These are phyloP conservation scores for Plectus sambesii DNA, from an alignment of 1,140 invertebrate species.

Conservation along the genomic window DNA sequence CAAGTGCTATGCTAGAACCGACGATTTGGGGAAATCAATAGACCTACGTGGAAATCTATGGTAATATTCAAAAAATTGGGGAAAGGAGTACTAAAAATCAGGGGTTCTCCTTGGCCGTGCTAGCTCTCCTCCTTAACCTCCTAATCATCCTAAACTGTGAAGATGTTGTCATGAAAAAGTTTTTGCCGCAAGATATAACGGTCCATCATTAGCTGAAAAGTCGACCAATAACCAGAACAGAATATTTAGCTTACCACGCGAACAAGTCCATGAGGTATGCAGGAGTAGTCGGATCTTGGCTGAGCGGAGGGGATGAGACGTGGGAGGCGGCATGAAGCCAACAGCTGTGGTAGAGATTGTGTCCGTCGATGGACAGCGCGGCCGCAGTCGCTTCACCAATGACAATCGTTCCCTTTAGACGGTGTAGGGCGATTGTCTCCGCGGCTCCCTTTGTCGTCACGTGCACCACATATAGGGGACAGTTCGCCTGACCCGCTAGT, in stretches of 20 bases:
- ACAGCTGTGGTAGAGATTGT: slow-evolving; percentile 62
- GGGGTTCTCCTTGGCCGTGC: too few species aligned
- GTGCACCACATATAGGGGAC: slow-evolving; percentile 88
- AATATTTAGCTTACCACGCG: slow-evolving; percentile 71
- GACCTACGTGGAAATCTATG: too few species aligned
- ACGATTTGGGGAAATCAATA: too few species aligned
- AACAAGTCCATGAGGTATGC: slow-evolving; percentile 68
- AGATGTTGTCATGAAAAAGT: too few species aligned
- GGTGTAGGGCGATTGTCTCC: slow-evolving; percentile 60
- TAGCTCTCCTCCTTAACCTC: too few species aligned
- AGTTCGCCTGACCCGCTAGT: slow-evolving; percentile 76
- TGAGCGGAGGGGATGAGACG: slow-evolving; percentile 76
- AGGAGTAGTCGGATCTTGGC: slow-evolving; percentile 69
- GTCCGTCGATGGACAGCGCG: slow-evolving; percentile 66
- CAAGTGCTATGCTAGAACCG: too few species aligned
- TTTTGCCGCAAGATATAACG: too few species aligned
- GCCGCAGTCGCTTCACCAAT: slow-evolving; percentile 86
- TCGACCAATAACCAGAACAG: too few species aligned
- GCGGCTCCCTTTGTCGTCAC: slow-evolving; percentile 82
- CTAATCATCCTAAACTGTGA: too few species aligned
- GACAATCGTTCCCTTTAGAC: slow-evolving; percentile 60
- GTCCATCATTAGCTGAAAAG: too few species aligned
- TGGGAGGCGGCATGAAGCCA: slow-evolving; percentile 51
- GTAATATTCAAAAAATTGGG: too few species aligned
- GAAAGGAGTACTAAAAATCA: slow-evolving; percentile 40